Percentiles rank a stretch among this genome's conserved stretches.
phyloP scores from a whole-genome alignment of 2,113 vertebrate genomes.

The Ciconia stormi region DNA sequence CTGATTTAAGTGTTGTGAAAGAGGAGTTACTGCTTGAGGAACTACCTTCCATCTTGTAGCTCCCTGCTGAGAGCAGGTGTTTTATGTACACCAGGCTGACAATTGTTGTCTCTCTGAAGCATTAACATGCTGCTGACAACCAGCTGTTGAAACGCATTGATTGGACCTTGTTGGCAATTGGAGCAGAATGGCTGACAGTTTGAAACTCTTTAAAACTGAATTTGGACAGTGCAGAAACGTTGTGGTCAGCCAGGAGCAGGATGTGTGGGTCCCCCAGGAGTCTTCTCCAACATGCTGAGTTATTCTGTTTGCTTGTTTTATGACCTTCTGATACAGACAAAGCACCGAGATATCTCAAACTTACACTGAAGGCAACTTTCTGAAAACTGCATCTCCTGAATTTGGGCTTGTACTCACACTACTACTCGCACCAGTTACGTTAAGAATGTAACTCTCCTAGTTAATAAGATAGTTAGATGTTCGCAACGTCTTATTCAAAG shows the following conservation, averaged over 20 bases:
- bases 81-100: conserved; percentile 28
- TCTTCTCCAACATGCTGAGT: background rate
- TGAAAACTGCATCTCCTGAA: background rate
- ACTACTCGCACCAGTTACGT: accelerated
- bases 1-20: background rate
- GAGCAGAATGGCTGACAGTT: conserved; percentile 11
- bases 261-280: background rate
- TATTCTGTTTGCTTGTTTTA: background rate
- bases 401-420: background rate
- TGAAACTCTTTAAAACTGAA: background rate
- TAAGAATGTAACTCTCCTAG: background rate
- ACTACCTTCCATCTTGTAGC: background rate
- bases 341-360: background rate
- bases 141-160: conserved; percentile 11
- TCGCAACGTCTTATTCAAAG: accelerated
- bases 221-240: background rate
- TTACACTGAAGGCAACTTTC: background rate
- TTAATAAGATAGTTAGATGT: background rate
- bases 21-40: background rate
- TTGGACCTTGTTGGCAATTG: background rate
- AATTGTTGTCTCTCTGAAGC: conserved; percentile 11
- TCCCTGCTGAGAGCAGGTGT: conserved; percentile 55
- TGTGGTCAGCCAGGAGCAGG: conserved; percentile 13
- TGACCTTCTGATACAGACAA: background rate
- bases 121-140: conserved; percentile 37